Conservation (phyloP, 1,140 invertebrate species). For the Plectus sambesii region DNA sequence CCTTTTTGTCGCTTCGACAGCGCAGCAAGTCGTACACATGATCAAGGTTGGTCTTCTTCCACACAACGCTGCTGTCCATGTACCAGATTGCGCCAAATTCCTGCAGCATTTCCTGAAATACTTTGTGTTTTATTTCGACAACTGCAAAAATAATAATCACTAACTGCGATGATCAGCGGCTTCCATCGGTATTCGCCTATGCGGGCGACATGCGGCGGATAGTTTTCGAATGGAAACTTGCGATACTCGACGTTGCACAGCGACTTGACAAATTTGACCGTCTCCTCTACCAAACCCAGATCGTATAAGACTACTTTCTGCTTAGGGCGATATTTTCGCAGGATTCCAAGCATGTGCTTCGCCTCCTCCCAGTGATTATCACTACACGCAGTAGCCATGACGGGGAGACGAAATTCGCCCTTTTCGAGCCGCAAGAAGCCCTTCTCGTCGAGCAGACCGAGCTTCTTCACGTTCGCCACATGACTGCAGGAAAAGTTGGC, state of each 20-base stretch:
- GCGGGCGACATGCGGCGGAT: neutral
- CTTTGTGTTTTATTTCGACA: no score
- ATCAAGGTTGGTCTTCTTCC: slow-evolving; percentile 10
- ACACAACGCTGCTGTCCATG: slow-evolving; percentile 11
- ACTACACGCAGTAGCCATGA: no score
- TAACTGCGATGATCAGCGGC: neutral
- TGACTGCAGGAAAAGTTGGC: no score
- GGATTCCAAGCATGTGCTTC: no score
- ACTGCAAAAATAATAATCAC: neutral
- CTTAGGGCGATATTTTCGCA: neutral
- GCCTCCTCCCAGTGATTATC: no score
- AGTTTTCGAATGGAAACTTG: neutral
- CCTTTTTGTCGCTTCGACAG: slow-evolving; percentile 9
- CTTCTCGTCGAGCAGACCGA: no score
- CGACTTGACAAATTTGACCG: neutral
- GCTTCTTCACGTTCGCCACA: no score
- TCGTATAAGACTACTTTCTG: neutral
- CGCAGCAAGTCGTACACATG: slow-evolving; percentile 17
- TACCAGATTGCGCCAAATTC: slow-evolving; percentile 19
- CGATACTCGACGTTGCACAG: neutral
- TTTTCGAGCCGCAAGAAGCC: no score
- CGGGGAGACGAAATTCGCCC: no score
- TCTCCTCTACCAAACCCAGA: neutral
- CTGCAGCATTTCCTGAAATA: slow-evolving; percentile 2
- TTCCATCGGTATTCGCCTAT: neutral